Conservation (phyloP, 2,888 invertebrate species). For the Ceramica pisi region DNA sequence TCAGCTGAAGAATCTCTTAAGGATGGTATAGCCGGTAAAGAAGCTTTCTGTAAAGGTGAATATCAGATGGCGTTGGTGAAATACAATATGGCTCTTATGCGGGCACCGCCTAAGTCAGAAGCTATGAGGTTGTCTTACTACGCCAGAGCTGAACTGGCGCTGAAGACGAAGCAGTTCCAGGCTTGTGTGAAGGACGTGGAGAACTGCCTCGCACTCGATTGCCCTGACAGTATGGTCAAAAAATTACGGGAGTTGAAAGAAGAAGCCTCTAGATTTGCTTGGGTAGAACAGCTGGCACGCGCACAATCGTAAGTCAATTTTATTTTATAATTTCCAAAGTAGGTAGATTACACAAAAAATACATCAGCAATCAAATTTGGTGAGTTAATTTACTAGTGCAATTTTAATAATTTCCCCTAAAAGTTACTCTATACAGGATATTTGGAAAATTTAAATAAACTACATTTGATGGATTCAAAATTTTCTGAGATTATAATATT, state of each 20-base stretch:
- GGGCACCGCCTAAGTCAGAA: slow-evolving; percentile 34
- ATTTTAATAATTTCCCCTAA: too few species aligned
- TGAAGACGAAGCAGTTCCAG: slow-evolving; percentile 1
- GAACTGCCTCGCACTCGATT: slow-evolving; percentile 30
- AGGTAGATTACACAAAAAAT: too few species aligned
- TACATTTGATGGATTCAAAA: too few species aligned
- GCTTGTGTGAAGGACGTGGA: slow-evolving; percentile 40
- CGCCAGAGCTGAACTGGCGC: slow-evolving; percentile 29
- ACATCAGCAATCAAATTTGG: too few species aligned
- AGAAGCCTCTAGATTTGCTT: slow-evolving; percentile 5
- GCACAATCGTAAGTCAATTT: not conserved
- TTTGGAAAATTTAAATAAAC: too few species aligned
- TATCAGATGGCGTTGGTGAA: slow-evolving; percentile 20
- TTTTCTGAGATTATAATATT: too few species aligned
- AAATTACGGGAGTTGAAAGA: slow-evolving; percentile 29
- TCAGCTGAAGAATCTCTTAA: slow-evolving; percentile 1
- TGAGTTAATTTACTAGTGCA: too few species aligned
- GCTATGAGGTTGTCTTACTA: slow-evolving; percentile 38
- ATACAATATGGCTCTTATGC: slow-evolving; percentile 37
- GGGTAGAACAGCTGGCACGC: not conserved
- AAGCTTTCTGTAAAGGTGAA: slow-evolving; percentile 8
- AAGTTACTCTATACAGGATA: too few species aligned
- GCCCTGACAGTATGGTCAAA: not conserved
- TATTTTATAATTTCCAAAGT: too few species aligned
- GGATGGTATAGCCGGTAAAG: slow-evolving; percentile 9